phyloP scores from a whole-genome alignment of 53 echinoderm and acorn worm species.

The Mesocentrotus franciscanus region DNA sequence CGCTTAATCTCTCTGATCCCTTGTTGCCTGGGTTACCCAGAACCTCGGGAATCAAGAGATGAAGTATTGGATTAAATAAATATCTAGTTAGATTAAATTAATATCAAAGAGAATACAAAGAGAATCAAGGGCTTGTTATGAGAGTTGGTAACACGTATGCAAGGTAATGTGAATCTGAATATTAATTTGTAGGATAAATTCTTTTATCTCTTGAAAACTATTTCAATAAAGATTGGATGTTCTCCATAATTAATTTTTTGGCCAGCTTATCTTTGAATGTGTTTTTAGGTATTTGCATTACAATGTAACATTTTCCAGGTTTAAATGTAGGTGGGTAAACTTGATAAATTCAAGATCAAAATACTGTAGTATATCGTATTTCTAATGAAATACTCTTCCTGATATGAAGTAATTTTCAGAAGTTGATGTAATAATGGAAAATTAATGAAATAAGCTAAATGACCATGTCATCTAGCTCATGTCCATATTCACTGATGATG shows the following conservation, averaged over 20 bases:
- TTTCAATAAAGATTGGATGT: neutral
- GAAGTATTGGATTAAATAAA: neutral
- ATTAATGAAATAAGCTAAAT: too few relatives aligned
- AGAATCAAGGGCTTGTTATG: neutral
- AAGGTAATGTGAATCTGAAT: neutral
- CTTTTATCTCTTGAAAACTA: neutral
- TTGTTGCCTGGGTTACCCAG: neutral
- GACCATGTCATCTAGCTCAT: too few relatives aligned
- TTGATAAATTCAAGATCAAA: neutral
- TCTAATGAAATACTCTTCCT: neutral
- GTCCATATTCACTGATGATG: neutral
- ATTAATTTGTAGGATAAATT: neutral
- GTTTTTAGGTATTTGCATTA: neutral
- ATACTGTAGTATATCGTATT: neutral
- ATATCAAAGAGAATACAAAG: neutral
- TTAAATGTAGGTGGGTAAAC: neutral
- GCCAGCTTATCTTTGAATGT: neutral
- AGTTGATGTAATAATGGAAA: neutral
- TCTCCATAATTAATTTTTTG: neutral
- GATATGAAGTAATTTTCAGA: neutral
- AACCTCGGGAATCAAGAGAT: neutral
- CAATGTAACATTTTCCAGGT: neutral
- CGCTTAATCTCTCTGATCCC: neutral
- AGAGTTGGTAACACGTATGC: neutral
- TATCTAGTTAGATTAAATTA: neutral